Evolutionary conservation across 2,797 vertebrate genomes (phyloP).

Genomic region (Strix occidentalis): DNA sequence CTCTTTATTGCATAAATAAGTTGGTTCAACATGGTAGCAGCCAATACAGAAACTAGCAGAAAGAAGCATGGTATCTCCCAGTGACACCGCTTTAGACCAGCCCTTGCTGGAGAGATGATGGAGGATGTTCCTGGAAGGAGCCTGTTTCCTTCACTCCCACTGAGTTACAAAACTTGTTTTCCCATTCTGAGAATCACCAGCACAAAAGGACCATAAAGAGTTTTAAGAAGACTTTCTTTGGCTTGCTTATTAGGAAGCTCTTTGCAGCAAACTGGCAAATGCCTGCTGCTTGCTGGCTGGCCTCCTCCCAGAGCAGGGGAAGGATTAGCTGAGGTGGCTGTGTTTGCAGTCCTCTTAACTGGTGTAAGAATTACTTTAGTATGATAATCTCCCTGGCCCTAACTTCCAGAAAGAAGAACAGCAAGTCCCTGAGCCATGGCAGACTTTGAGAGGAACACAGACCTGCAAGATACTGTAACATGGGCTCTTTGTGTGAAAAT

Average conservation of each 20-base stretch:
- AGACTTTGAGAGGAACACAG: neutral
- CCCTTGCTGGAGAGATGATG: neutral
- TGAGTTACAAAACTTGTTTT: slow-evolving; percentile 25
- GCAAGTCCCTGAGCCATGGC: neutral
- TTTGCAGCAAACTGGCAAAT: neutral
- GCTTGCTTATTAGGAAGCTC: neutral
- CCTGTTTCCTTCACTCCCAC: neutral
- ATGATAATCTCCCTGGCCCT: neutral
- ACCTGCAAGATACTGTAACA: neutral
- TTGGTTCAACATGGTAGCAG: neutral
- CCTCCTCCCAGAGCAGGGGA: neutral
- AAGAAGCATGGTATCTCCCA: neutral
- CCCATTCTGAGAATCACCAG: neutral
- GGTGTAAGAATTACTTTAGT: neutral
- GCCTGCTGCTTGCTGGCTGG: neutral
- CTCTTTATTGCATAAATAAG: neutral
- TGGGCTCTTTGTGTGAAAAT: neutral
- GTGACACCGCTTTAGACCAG: neutral
- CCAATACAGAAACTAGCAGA: neutral
- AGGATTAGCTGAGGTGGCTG: neutral
- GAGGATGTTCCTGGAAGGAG: slow-evolving; percentile 34
- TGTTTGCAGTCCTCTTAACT: neutral
- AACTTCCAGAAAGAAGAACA: neutral
- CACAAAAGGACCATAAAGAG: neutral
- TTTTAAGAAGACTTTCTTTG: slow-evolving; percentile 11